phyloP scores from a whole-genome alignment of 2,888 invertebrate species.

The Himalopsyche kuldschensis region DNA sequence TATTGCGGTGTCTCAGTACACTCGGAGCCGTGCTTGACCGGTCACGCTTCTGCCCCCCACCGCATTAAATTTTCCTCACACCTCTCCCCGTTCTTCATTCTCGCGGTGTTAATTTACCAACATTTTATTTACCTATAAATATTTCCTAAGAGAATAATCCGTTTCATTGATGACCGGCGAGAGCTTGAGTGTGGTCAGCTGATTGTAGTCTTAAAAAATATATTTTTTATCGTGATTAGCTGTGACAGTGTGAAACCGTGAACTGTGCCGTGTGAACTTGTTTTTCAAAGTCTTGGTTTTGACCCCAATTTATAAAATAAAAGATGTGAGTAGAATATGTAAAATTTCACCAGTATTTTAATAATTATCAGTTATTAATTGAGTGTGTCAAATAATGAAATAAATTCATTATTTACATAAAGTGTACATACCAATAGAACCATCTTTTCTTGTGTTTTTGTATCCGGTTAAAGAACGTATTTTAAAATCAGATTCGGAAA shows the following conservation, averaged over 20 bases:
- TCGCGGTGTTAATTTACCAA: conserved; percentile 10
- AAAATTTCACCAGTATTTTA: no score
- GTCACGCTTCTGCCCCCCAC: neutral
- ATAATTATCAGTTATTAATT: no score
- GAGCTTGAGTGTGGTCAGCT: neutral
- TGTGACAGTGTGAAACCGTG: neutral
- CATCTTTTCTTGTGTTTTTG: no score
- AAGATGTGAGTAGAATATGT: neutral
- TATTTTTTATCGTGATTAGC: neutral
- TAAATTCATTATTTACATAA: no score
- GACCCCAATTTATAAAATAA: neutral
- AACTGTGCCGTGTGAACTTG: neutral
- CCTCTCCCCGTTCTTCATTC: neutral
- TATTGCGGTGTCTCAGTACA: neutral
- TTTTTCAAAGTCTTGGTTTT: neutral
- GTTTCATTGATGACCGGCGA: neutral
- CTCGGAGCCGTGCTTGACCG: neutral
- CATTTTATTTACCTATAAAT: conserved; percentile 19
- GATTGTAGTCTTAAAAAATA: neutral
- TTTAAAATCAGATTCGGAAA: no score
- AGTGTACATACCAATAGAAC: no score
- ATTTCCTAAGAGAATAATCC: neutral
- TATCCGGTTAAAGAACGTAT: no score
- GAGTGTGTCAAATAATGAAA: no score
- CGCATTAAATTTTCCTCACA: neutral